phyloP scores from a whole-genome alignment of 2,113 vertebrate species.

The Acrocephalus arundinaceus region DNA sequence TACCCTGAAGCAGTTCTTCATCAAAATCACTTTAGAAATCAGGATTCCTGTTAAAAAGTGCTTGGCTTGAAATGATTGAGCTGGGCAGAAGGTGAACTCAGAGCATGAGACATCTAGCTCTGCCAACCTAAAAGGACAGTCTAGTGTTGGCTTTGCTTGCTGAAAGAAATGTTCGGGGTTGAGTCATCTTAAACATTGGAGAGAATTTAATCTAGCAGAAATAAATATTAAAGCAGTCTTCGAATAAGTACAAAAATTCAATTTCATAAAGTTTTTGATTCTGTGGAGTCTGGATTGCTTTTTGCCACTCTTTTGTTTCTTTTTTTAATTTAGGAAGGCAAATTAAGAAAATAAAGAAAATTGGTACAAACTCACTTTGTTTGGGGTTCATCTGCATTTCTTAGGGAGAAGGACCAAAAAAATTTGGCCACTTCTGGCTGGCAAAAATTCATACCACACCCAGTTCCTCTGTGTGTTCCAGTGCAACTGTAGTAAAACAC shows the following conservation, averaged over 20 bases:
- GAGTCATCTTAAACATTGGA: neutral
- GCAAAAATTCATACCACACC: neutral
- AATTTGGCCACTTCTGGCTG: neutral
- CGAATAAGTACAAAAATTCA: neutral
- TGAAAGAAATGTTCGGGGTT: neutral
- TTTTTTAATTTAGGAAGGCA: neutral
- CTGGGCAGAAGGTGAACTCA: neutral
- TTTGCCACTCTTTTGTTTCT: neutral
- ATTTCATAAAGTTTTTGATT: neutral
- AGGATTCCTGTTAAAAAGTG: neutral
- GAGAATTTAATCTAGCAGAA: neutral
- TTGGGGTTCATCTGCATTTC: neutral
- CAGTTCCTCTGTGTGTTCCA: neutral
- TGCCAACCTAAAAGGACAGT: neutral
- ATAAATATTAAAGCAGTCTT: neutral
- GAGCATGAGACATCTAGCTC: neutral
- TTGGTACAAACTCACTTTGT: neutral
- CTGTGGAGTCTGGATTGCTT: neutral
- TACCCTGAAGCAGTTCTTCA: neutral
- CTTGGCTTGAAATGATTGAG: neutral
- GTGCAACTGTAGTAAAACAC: neutral
- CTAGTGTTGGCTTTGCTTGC: neutral
- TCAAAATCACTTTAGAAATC: neutral
- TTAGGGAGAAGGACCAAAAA: neutral
- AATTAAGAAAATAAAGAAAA: neutral